Evolutionary conservation across 2,113 vertebrate species (phyloP).

Genomic region (Hucho hucho): DNA sequence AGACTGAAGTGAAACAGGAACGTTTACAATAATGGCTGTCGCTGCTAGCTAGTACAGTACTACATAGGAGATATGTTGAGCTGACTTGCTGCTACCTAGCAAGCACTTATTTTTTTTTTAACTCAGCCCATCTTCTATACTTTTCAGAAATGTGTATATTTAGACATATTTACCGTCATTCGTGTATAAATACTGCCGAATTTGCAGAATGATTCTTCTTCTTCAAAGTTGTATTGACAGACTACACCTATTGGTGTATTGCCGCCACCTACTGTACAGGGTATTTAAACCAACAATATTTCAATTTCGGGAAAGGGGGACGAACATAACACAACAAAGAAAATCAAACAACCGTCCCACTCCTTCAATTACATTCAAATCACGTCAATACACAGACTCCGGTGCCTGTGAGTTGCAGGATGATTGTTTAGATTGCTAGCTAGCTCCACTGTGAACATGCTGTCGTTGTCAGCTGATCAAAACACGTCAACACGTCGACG

Average conservation of each 20-base stretch:
- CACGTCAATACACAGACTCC: too few relatives aligned
- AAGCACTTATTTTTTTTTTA: neutral
- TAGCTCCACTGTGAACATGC: neutral
- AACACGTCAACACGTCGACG: conserved; percentile 20
- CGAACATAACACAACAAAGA: too few relatives aligned
- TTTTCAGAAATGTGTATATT: neutral
- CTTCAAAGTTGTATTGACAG: too few relatives aligned
- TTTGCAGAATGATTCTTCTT: neutral
- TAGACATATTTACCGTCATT: neutral
- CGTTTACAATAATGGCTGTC: neutral
- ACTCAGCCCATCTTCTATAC: neutral
- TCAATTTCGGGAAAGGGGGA: too few relatives aligned
- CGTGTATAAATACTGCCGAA: neutral
- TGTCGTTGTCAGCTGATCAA: conserved; percentile 21
- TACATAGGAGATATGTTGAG: too few relatives aligned
- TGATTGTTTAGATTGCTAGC: conserved; percentile 54
- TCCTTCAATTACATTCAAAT: too few relatives aligned
- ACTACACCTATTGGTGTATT: too few relatives aligned
- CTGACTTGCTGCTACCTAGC: too few relatives aligned
- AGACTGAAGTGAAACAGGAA: neutral
- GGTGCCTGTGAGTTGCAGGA: neutral
- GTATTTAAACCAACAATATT: too few relatives aligned
- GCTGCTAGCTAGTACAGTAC: neutral
- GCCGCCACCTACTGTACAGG: too few relatives aligned
- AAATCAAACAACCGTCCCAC: too few relatives aligned